These are phyloP conservation scores for Willowsia nigromaculata DNA, from an alignment of 2,888 invertebrate species.

Conservation along the genomic window DNA sequence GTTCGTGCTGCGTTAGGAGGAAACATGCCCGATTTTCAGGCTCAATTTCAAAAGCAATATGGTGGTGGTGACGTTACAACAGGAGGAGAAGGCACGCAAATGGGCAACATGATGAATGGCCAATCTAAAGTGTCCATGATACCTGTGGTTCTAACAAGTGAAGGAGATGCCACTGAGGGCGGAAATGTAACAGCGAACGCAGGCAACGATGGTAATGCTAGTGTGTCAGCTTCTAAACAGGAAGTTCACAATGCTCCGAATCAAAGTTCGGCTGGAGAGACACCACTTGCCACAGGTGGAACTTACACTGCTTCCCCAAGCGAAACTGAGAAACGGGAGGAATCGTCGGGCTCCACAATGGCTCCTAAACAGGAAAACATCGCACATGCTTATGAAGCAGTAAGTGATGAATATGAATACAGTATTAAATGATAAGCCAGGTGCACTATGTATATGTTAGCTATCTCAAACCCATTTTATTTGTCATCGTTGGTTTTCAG, in stretches of 20 bases:
- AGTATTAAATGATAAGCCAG: no score
- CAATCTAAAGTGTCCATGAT: constrained; percentile 56
- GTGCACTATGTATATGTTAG: no score
- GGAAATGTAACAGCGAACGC: background rate
- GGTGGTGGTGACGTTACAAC: constrained; percentile 20
- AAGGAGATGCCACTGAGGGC: background rate
- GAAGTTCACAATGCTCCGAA: background rate
- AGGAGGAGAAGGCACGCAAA: constrained; percentile 7
- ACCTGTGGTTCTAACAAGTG: constrained; percentile 34
- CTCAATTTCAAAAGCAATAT: constrained; percentile 55
- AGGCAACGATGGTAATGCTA: background rate
- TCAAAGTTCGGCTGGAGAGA: background rate
- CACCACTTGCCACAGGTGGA: background rate
- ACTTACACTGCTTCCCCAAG: background rate
- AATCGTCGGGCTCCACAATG: background rate
- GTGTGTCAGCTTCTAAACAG: background rate
- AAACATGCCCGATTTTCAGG: constrained; percentile 56
- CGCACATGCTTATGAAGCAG: constrained; percentile 35
- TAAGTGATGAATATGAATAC: no score
- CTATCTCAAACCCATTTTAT: background rate
- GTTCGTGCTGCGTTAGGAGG: constrained; percentile 66
- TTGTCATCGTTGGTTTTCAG: background rate
- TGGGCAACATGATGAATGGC: constrained; percentile 44
- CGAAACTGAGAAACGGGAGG: background rate
- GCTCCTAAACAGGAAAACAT: constrained; percentile 22